Percentiles rank a stretch among this genome's conserved stretches.
These are phyloP conservation scores for Eupithecia dodoneata DNA, from an alignment of 2,888 invertebrate species.

Conservation along the genomic window DNA sequence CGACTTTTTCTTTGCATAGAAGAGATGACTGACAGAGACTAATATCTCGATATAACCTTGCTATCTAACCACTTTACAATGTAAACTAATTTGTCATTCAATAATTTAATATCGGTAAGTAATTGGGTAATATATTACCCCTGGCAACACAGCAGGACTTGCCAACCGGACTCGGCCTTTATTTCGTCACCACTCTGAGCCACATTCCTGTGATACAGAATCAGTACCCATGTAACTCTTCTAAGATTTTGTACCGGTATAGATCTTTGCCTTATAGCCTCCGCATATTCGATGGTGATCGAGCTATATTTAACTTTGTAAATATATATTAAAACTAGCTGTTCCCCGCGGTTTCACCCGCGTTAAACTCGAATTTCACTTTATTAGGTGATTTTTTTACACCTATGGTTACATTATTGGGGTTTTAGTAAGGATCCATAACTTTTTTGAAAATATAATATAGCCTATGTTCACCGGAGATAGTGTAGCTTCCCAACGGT, in stretches of 20 bases:
- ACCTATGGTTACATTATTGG: no score
- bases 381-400: no score
- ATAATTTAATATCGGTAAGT: constrained; percentile 32
- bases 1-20: neutral
- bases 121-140: constrained; percentile 40
- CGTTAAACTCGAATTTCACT: no score
- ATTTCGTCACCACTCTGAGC: constrained; percentile 42
- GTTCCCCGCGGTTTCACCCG: no score
- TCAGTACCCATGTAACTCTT: neutral
- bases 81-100: constrained; percentile 26
- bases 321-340: neutral
- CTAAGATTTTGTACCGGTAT: neutral
- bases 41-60: neutral
- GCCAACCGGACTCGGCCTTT: constrained; percentile 41
- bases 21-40: neutral
- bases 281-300: neutral
- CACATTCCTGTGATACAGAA: constrained; percentile 31
- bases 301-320: neutral
- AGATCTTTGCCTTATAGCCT: neutral
- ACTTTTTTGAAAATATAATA: no score
- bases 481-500: no score
- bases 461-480: no score
- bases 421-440: no score
- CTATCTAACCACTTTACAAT: constrained; percentile 20
- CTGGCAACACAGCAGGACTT: constrained; percentile 42